These are phyloP conservation scores for Epinephelus coioides DNA, from an alignment of 2,797 vertebrate genomes.

Conservation along the genomic window DNA sequence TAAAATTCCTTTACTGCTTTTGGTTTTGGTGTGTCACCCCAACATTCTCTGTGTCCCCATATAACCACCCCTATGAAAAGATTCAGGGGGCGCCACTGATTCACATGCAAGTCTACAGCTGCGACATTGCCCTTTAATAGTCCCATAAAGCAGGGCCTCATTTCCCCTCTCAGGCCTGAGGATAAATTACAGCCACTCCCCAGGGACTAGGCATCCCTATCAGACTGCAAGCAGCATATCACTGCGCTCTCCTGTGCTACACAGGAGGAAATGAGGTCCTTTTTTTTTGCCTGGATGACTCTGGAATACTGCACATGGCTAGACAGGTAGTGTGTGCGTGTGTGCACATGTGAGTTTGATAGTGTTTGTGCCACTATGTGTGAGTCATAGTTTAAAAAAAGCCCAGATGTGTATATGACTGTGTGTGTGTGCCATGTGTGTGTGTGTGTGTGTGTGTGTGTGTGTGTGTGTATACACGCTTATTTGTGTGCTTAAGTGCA, in stretches of 20 bases:
- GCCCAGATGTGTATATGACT: slow-evolving; percentile 31
- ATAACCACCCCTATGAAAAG: too few relatives aligned
- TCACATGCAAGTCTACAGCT: slow-evolving; percentile 51
- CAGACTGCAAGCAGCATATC: slow-evolving; percentile 64
- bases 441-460: slow-evolving; percentile 1
- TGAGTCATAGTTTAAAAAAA: slow-evolving; percentile 46
- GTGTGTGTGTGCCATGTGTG: slow-evolving; percentile 8
- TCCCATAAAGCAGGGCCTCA: slow-evolving; percentile 80
- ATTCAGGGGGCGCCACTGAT: neutral
- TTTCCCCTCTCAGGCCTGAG: slow-evolving; percentile 72
- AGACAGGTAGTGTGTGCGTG: slow-evolving; percentile 4
- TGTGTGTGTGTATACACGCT: slow-evolving; percentile 2
- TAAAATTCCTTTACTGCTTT: too few relatives aligned
- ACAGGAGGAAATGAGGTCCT: slow-evolving; percentile 56
- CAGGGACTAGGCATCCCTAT: slow-evolving; percentile 72
- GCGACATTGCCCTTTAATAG: slow-evolving; percentile 73
- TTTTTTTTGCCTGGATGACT: slow-evolving; percentile 60
- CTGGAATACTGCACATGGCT: slow-evolving; percentile 54
- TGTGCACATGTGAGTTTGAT: slow-evolving; percentile 17
- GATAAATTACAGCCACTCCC: slow-evolving; percentile 78
- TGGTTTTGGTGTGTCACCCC: too few relatives aligned
- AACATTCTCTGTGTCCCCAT: too few relatives aligned
- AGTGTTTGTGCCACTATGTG: slow-evolving; percentile 24
- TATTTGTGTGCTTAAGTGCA: slow-evolving; percentile 53
- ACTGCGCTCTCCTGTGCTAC: slow-evolving; percentile 47